phyloP scores from a whole-genome alignment of 2,888 invertebrate species.

The Ophion ellenae region DNA sequence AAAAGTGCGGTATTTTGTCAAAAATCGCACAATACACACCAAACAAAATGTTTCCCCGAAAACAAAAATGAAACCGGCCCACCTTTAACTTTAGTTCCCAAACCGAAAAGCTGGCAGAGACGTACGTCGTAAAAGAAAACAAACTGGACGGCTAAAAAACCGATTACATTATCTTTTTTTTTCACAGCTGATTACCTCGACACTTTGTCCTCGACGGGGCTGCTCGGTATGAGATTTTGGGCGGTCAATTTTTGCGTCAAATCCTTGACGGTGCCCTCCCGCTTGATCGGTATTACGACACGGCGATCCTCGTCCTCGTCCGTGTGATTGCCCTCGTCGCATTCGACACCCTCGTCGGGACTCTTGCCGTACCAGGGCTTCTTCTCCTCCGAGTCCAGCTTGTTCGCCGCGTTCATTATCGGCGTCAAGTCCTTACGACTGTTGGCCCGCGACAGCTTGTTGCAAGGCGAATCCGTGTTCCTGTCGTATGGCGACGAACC shows the following conservation, averaged over 20 bases:
- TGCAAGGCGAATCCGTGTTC: constrained; percentile 79
- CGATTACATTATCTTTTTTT: background rate
- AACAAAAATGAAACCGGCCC: no score
- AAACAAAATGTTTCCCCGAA: no score
- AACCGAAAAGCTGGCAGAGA: no score
- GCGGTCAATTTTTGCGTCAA: constrained; percentile 93
- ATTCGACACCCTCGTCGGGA: constrained; percentile 86
- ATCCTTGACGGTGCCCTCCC: constrained; percentile 95
- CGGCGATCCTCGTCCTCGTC: constrained; percentile 86
- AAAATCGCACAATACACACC: no score
- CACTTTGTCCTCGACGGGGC: constrained; percentile 84
- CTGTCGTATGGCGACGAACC: constrained; percentile 78
- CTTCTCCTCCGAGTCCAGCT: constrained; percentile 85
- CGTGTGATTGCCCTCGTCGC: constrained; percentile 84
- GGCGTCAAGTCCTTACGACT: constrained; percentile 85
- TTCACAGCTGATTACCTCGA: constrained; percentile 75
- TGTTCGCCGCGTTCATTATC: constrained; percentile 85
- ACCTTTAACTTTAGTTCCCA: no score
- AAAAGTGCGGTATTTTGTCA: no score
- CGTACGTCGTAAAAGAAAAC: background rate
- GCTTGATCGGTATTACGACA: constrained; percentile 89
- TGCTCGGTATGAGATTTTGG: constrained; percentile 86
- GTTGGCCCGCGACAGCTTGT: constrained; percentile 80
- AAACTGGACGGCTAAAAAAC: background rate
- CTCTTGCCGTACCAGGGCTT: constrained; percentile 84